Evolutionary conservation across 2,797 vertebrate species (phyloP).

Genomic region (Poecilia gillii): DNA sequence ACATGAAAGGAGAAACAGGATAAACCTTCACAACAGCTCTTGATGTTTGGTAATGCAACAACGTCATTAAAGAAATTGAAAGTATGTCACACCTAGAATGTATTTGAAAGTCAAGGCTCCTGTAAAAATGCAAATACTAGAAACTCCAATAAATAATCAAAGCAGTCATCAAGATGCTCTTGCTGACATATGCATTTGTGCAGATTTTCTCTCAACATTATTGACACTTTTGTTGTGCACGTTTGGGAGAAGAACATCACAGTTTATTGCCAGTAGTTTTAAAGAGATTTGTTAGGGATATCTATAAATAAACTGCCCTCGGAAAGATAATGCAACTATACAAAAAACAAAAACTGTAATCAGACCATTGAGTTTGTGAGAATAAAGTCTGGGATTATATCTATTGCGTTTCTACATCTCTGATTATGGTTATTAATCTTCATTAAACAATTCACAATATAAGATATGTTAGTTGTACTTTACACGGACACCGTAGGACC

Average conservation of each 20-base stretch:
- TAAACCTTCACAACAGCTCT: background rate
- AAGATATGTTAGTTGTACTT: background rate
- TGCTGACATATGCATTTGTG: background rate
- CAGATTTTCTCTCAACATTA: background rate
- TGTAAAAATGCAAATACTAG: background rate
- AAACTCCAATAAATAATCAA: background rate
- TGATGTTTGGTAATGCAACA: background rate
- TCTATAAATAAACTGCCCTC: background rate
- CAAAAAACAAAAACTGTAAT: background rate
- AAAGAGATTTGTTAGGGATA: background rate
- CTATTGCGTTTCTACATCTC: background rate
- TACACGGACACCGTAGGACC: background rate
- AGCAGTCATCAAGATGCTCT: background rate
- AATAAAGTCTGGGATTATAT: background rate
- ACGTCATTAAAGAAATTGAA: constrained; percentile 1
- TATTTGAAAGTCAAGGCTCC: background rate
- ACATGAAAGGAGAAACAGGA: background rate
- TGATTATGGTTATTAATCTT: background rate
- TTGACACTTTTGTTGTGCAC: background rate
- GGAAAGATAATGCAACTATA: background rate
- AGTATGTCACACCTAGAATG: background rate
- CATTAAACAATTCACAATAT: too few species aligned
- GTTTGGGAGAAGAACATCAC: background rate
- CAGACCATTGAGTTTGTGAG: background rate
- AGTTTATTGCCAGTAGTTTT: background rate